phyloP scores from a whole-genome alignment of 2,113 vertebrate species.

The Polyodon spathula region DNA sequence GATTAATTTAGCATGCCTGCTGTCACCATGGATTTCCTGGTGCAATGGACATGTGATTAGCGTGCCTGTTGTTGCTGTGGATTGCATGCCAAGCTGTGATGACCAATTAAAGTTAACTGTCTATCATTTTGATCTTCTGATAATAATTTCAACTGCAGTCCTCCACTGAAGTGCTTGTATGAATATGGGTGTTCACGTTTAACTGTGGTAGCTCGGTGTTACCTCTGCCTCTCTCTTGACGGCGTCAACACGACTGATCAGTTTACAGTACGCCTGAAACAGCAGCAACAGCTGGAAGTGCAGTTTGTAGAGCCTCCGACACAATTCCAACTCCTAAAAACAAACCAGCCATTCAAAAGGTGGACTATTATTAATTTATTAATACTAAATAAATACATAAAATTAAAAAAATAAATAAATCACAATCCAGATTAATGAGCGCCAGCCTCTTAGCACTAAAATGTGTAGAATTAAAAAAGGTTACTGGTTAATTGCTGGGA shows the following conservation, averaged over 20 bases:
- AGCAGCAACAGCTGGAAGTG: conserved; percentile 96
- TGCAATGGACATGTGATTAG: not conserved
- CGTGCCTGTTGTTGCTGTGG: conserved; percentile 2
- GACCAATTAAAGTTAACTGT: conserved; percentile 10
- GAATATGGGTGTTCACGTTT: no score
- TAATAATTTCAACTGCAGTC: not conserved
- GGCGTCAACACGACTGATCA: conserved; percentile 83
- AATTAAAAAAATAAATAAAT: no score
- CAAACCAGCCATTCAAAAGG: conserved; percentile 3
- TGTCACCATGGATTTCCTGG: not conserved
- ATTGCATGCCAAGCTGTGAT: conserved; percentile 8
- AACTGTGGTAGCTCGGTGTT: conserved; percentile 23
- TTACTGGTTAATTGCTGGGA: conserved; percentile 42
- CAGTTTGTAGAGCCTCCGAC: conserved; percentile 88
- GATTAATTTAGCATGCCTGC: not conserved
- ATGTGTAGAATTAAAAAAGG: conserved; percentile 28
- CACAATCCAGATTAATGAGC: no score
- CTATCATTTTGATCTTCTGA: not conserved
- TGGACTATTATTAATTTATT: no score
- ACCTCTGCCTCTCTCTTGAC: conserved; percentile 93
- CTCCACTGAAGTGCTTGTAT: not conserved
- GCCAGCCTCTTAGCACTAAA: not conserved
- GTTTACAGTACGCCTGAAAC: conserved; percentile 96
- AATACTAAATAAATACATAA: no score
- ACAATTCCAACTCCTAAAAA: conserved; percentile 87